Evolutionary conservation across 1,140 invertebrate species (phyloP), one percentile per base, ranked within the genome.

Genomic region (Probaryconus sp.): DNA sequence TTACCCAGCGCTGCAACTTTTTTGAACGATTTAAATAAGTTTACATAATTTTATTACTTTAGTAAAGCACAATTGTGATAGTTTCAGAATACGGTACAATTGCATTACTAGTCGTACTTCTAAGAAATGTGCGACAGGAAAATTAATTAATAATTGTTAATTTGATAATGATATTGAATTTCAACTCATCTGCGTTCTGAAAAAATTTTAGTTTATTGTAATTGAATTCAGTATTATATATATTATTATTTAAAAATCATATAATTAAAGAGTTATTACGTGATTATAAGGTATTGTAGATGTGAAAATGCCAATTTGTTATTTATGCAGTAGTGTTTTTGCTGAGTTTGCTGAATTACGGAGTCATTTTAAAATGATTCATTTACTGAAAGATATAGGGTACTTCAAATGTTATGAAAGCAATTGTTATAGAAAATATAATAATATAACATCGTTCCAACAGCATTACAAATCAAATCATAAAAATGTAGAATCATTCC

Each of bases 361-460:
- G 10, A 20, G 20, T 18, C 37, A 40, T 40, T 40, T 40, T 18
- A 18, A 3, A 40, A 20, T 9, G 2, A 40, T 5, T 9, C 37
- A 40, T 20, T 20, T 3, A 9, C 2, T 40, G 10, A 3, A 7
- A 7, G 10, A 40, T 40, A n/a, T 18, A 18, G 37, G 9, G 18
- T 18, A 18, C n/a, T 40, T 18, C 9, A 18, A 40, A 37, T 30
- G 35, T 24, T 16, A 20, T 14, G 35, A 53, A 33, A 38, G 9
- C 6, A 38, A 38, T 9, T 26, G 33, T 37, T 20, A n/a, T 38
- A 13, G 48, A 37, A 4, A 24, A 10, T 53, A 20, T 14, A 42
- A 21, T 42, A 21, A 21, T 21, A 10, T 42, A 5, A 21, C 2
- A 18, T 18, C 38, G 11, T 42, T 42, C 6, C 1, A 42, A 10